Evolutionary conservation across 2,888 invertebrate genomes (phyloP), one percentile per base, ranked within the genome.

Genomic region (Tetropium fuscum): DNA sequence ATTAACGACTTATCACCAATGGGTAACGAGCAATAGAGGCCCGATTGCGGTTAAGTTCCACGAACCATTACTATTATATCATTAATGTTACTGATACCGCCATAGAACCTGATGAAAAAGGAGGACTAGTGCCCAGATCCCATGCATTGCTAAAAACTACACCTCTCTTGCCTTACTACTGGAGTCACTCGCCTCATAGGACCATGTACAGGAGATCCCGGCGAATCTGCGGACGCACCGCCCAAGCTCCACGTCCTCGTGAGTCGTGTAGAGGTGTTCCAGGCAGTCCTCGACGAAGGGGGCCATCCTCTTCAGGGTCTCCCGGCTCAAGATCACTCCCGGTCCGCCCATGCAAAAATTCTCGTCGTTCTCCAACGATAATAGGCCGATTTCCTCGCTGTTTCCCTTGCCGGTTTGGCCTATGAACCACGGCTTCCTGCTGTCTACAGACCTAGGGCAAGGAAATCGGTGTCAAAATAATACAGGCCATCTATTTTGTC

Each of bases 321-420:
- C 94, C 61, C 93, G 85, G 68, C 96, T 97, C 66, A 98, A 82
- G 47, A 98, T 88, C 53, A 99, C 94, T 0, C 98, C 98, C 0
- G 99, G 98, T 0, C 99, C 99, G 19, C 99, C 99, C 99, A 99
- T 99, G 80, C 98, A 99, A 82, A 98, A 99, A 83, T 99, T 99
- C 83, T 98, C 98, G 79, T 95, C 93, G 79, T 94, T 93, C 74
- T 95, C 94, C 71, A 98, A 84, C 15, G 94, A 91, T 20, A 98
- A 82, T 34, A 92, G 85, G 2, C 97, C 98, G 76, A 95, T 90
- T 80, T 98, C 98, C 64, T 94, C 91, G 63, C 84, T 88, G 62
- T 92, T 94, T 0, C 95, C 95, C 41, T 92, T 85, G 0, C 92
- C 92, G 0, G 92, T 92, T 79, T 92, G 91, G 7, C 64, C 92